A percentile compares a stretch with the other conserved stretches of the same genome.
Conservation (phyloP, 2,888 invertebrate species). For the Alloplasta piceator region DNA sequence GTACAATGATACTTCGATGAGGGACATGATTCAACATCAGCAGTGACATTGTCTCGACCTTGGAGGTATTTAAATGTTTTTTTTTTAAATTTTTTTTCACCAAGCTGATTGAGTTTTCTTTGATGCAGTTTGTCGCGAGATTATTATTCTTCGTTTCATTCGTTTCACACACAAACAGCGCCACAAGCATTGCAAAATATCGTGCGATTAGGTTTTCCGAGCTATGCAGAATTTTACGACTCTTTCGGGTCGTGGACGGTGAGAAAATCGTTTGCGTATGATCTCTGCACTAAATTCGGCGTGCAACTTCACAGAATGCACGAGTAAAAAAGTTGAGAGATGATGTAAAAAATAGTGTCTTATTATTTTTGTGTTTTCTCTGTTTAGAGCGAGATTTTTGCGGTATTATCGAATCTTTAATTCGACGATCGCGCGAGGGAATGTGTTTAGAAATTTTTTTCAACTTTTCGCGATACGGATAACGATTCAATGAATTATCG, state of each 20-base stretch:
- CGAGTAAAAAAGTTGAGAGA: conserved; percentile 48
- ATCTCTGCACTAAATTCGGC: conserved; percentile 25
- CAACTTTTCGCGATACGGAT: too few species aligned
- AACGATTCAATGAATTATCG: conserved; percentile 17
- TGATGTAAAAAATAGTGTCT: conserved; percentile 33
- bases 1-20: background rate
- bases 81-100: background rate
- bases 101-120: background rate
- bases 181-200: background rate
- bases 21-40: background rate
- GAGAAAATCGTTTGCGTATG: conserved; percentile 44
- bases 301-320: conserved; percentile 34
- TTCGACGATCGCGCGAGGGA: background rate
- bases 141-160: background rate
- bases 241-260: conserved; percentile 52
- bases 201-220: background rate
- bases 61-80: background rate
- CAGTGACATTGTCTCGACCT: too few species aligned
- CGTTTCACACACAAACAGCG: background rate
- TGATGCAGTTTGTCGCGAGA: conserved; percentile 30
- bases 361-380: conserved; percentile 11
- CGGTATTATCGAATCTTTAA: background rate
- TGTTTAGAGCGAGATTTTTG: conserved; percentile 1
- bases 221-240: conserved; percentile 36
- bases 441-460: too few species aligned